A percentile compares a stretch with the other conserved stretches of the same genome.
Conservation (phyloP, 2,797 vertebrate species). For the Sus cebifrons region DNA sequence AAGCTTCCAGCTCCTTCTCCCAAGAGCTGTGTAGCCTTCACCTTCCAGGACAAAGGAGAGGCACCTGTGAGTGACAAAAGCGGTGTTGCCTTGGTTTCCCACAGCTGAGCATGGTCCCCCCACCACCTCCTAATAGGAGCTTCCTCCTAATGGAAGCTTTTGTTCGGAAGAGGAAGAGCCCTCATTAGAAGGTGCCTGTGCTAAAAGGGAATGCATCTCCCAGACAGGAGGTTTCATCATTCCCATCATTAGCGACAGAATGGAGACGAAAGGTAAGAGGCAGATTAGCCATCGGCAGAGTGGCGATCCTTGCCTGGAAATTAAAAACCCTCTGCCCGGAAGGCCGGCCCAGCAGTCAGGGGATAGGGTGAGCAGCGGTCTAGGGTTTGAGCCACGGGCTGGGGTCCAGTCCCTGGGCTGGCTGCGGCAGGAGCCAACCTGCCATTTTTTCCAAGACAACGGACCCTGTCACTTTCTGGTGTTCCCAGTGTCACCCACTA, state of each 20-base stretch:
- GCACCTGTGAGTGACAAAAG: background rate
- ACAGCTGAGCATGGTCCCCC: background rate
- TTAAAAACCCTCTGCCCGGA: background rate
- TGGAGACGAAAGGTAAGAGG: slow-evolving; percentile 64
- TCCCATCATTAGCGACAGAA: slow-evolving; percentile 46
- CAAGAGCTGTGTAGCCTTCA: slow-evolving; percentile 8
- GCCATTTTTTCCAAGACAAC: background rate
- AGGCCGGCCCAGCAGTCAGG: background rate
- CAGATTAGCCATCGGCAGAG: slow-evolving; percentile 64
- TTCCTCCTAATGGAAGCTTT: background rate
- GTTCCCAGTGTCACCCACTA: background rate
- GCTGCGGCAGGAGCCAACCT: rapidly evolving
- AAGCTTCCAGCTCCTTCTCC: background rate
- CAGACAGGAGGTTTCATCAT: slow-evolving; percentile 19
- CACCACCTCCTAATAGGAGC: background rate
- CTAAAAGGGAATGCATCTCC: slow-evolving; percentile 4
- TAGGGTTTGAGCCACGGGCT: rapidly evolving
- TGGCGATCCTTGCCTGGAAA: slow-evolving; percentile 58
- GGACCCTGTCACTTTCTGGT: background rate
- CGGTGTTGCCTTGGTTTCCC: background rate
- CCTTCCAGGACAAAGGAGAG: slow-evolving; percentile 52
- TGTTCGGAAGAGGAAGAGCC: background rate
- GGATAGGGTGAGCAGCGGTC: background rate
- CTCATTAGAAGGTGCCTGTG: background rate
- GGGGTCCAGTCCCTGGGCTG: background rate